phyloP scores from a whole-genome alignment of 2,797 vertebrate genomes.

The Selene dorsalis region DNA sequence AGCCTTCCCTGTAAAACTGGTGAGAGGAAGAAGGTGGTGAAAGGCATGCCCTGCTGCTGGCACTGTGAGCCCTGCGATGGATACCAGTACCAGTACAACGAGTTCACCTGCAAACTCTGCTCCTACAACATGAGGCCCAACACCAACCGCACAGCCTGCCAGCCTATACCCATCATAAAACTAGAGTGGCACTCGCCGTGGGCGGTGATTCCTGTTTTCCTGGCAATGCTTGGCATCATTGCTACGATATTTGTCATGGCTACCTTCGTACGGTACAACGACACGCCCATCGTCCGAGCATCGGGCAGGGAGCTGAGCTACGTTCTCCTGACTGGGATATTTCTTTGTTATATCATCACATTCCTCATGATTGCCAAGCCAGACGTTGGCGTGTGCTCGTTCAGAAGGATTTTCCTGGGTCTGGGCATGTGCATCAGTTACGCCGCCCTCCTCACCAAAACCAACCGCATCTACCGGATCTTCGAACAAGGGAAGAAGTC shows the following conservation, averaged over 20 bases:
- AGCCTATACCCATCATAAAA: slow-evolving; percentile 92
- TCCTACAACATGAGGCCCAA: slow-evolving; percentile 91
- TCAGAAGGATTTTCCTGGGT: slow-evolving; percentile 93
- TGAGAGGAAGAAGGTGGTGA: slow-evolving; percentile 95
- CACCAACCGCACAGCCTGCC: slow-evolving; percentile 90
- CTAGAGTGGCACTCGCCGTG: slow-evolving; percentile 97
- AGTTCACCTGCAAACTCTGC: slow-evolving; percentile 93
- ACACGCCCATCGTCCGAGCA: slow-evolving; percentile 95
- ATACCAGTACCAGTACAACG: slow-evolving; percentile 93
- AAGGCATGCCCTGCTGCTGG: slow-evolving; percentile 96
- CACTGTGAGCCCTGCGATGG: slow-evolving; percentile 95
- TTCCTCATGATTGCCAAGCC: slow-evolving; percentile 98
- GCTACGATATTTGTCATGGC: slow-evolving; percentile 95
- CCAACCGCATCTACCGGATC: slow-evolving; percentile 96
- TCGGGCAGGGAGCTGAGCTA: slow-evolving; percentile 96
- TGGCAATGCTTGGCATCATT: slow-evolving; percentile 95
- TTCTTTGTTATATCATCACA: slow-evolving; percentile 96
- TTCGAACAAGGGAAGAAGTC: slow-evolving; percentile 97
- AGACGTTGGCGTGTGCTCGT: slow-evolving; percentile 92
- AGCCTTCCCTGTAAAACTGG: slow-evolving; percentile 91
- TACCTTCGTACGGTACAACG: slow-evolving; percentile 93
- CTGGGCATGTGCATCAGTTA: slow-evolving; percentile 98
- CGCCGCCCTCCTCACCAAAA: slow-evolving; percentile 95
- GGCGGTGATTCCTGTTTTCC: slow-evolving; percentile 94
- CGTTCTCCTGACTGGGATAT: slow-evolving; percentile 95